Base-by-base conservation (phyloP, 1,140 invertebrate genomes). In the Cheumatopsyche charites region DNA sequence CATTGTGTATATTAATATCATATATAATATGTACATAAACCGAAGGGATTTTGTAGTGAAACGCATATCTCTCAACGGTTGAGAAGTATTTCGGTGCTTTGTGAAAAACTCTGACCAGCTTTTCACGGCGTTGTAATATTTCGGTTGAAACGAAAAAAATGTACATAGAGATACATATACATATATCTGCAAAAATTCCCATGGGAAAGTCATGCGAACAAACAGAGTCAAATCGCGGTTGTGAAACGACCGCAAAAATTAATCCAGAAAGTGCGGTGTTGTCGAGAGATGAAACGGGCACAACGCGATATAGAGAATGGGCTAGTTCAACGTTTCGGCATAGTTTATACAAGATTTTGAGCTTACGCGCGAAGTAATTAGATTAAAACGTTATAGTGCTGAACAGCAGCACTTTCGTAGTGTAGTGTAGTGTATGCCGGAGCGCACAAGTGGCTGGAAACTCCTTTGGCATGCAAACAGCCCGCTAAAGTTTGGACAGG, bases 401-500 rank as follows among this genome's bases (percentile, higher is more conserved):
- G 21, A 58, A 58, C 23, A 23, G 21, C 23, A 19, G 21, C 55
- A 58, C 55, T 58, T 58, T 12, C 15, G 4, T 11, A 21, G 13
- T 21, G 55, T 11, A 21, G 13, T 21, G 55, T 36, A 23, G 11
- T 25, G 19, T 58, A 25, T 23, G 55, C 23, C 55, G 55, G 43
- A n/a, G 29, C 29, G 29, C 29, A 36, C 29, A 47, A n/a, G 15
- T 47, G 15, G 43, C 15, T 13, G 55, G 21, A 58, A 23, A 58
- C 19, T 58, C 55, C 19, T 26, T 58, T 58, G 55, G 55, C 55
- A 58, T 58, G 55, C 55, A 25, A 58, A 58, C 55, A 23, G 55
- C 25, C 23, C 62, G 29, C 41, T 58, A 42, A 62, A 71, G 69
- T 71, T 62, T 49, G 69, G 58, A 65, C 69, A 65, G 68, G 69